Evolutionary conservation across 64 coral and sea anemone species (phyloP).

Genomic region (Actinia equina): DNA sequence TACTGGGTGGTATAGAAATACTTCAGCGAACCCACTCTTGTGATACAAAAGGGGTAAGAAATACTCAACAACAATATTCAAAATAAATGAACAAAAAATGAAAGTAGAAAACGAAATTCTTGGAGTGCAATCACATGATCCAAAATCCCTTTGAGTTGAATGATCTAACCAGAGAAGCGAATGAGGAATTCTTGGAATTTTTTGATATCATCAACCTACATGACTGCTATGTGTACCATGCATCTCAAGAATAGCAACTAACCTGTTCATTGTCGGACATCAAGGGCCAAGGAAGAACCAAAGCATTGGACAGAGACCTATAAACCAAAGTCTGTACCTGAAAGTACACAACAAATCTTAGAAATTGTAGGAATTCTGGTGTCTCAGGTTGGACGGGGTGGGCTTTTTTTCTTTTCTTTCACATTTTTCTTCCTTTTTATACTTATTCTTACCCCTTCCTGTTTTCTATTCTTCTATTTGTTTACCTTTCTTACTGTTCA

Average conservation of each 20-base stretch:
- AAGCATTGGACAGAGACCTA: constrained; percentile 84
- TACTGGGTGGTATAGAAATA: not conserved
- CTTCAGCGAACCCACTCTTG: not conserved
- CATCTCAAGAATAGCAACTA: not conserved
- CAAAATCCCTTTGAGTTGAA: too few relatives aligned
- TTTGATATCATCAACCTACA: too few relatives aligned
- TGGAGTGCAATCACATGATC: too few relatives aligned
- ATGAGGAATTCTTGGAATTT: too few relatives aligned
- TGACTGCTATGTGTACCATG: too few relatives aligned
- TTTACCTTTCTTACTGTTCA: not conserved
- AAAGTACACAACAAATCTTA: not conserved
- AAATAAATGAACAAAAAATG: too few relatives aligned
- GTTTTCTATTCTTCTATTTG: not conserved
- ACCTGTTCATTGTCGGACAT: constrained; percentile 87
- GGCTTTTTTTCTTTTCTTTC: not conserved
- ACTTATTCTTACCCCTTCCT: not conserved
- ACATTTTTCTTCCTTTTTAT: not conserved
- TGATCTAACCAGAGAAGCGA: too few relatives aligned
- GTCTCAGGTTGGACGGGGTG: not conserved
- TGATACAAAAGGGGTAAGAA: not conserved
- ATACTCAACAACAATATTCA: not conserved
- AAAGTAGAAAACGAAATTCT: not conserved
- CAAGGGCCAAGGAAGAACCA: constrained; percentile 88
- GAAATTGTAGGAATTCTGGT: too few relatives aligned
- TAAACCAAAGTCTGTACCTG: constrained; percentile 93